A percentile compares a stretch with the other conserved stretches of the same genome.
These are phyloP conservation scores for Spodoptera litura DNA, from an alignment of 1,140 invertebrate species.

Conservation along the genomic window DNA sequence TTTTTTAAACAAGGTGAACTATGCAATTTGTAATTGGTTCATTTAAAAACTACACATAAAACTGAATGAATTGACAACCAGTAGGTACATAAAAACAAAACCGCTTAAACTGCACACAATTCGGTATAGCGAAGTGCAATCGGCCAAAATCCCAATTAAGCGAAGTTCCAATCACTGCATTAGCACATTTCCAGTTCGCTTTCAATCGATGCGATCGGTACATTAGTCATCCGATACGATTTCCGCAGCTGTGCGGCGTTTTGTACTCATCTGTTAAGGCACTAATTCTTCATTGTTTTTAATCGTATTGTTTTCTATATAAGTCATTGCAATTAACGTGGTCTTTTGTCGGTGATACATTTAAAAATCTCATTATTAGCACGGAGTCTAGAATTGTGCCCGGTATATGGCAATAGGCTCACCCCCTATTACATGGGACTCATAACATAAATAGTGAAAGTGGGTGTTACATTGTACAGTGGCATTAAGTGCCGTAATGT, in stretches of 20 bases:
- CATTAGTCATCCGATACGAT: conserved; percentile 30
- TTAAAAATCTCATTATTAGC: too few relatives aligned
- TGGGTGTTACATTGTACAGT: too few relatives aligned
- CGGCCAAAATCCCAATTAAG: conserved; percentile 34
- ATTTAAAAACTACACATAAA: too few relatives aligned
- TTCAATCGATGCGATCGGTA: conserved; percentile 22
- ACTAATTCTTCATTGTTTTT: conserved; percentile 28
- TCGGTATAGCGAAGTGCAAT: conserved; percentile 3
- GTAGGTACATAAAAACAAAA: background rate
- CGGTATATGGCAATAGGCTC: too few relatives aligned
- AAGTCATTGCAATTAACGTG: background rate
- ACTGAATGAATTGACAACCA: background rate
- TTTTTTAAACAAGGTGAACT: too few relatives aligned
- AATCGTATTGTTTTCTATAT: background rate
- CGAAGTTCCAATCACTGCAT: conserved; percentile 34
- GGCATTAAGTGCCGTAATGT: too few relatives aligned
- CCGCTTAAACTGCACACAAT: conserved; percentile 5
- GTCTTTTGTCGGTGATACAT: background rate
- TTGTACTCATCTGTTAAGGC: background rate
- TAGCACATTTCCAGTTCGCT: conserved; percentile 40
- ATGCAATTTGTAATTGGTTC: too few relatives aligned
- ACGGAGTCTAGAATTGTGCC: too few relatives aligned
- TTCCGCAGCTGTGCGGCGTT: background rate
- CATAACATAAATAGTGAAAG: too few relatives aligned
- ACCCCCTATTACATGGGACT: too few relatives aligned